Base-by-base conservation (phyloP, 2,888 invertebrate genomes). In the Dryadula phaetusa region DNA sequence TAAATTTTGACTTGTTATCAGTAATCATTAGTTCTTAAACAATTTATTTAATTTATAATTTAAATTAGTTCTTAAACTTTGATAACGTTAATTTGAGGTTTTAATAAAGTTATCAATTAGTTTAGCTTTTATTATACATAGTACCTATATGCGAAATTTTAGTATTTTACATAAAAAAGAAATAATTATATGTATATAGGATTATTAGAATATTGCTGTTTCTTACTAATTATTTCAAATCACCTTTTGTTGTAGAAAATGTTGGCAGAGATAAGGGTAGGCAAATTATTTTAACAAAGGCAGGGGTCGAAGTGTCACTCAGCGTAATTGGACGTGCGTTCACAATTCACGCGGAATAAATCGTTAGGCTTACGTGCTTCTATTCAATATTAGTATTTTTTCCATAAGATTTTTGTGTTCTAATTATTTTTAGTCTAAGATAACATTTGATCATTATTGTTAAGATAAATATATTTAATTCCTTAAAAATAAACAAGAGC, bases 251-350 rank as follows among this genome's bases (percentile, higher is more conserved):
- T 32, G 37, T 62, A 49, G 56, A 68, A 67, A 68, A 66, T 61
- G 67, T 58, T 62, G 47, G 53, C 60, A 56, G 62, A 64, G 64
- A 66, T 66, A 25, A 56, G 42, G 64, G 60, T 56, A 63, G 64
- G 65, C 66, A 70, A 70, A 72, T 70, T 66, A 67, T 64, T 71
- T 70, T 66, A 72, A 70, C 73, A 73, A 69, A 72, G 67, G 72
- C 69, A 56, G 64, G 67, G 66, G 62, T 46, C 64, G 67, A 68
- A 68, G 66, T 72, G 69, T 72, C 73, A 71, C 70, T 71, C 72
- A 68, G 62, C 64, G 67, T 75, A 74, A 75, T 75, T 74, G 75
- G 72, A 69, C 72, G 67, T 72, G 71, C 70, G 74, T 72, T 67
- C 69, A 67, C 64, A 60, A 62, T 67, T 68, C 69, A 62, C 66